Conservation (phyloP, 2,797 vertebrate genomes). For the Argya squamiceps region DNA sequence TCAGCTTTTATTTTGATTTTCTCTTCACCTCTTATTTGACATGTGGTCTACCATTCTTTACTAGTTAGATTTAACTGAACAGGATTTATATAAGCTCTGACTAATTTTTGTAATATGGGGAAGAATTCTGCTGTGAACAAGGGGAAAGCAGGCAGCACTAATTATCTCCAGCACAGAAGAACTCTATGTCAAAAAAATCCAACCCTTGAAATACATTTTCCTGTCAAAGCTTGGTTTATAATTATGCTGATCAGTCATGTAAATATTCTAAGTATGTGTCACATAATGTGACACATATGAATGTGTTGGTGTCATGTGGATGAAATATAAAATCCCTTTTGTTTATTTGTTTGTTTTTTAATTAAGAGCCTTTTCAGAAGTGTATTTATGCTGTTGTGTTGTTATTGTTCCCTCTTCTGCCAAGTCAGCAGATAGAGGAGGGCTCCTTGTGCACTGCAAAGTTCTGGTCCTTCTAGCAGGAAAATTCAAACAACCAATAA, state of each 20-base stretch:
- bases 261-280: slow-evolving; percentile 30
- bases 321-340: not conserved
- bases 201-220: slow-evolving; percentile 9
- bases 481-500: not conserved
- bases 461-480: not conserved
- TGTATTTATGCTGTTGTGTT: not conserved
- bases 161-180: not conserved
- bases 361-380: not conserved
- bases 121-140: not conserved
- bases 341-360: not conserved
- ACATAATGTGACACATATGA: not conserved
- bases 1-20: slow-evolving; percentile 33
- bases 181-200: not conserved
- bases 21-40: not conserved
- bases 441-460: not conserved
- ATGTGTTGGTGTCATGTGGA: not conserved
- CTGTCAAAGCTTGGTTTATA: slow-evolving; percentile 3
- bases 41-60: not conserved
- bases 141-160: not conserved
- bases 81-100: slow-evolving; percentile 22
- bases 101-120: slow-evolving; percentile 12
- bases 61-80: not conserved
- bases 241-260: slow-evolving; percentile 32
- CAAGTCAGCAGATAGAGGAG: not conserved
- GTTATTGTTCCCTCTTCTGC: not conserved